Base-by-base conservation (phyloP, 2,113 vertebrate genomes). In the Connochaetes taurinus region DNA sequence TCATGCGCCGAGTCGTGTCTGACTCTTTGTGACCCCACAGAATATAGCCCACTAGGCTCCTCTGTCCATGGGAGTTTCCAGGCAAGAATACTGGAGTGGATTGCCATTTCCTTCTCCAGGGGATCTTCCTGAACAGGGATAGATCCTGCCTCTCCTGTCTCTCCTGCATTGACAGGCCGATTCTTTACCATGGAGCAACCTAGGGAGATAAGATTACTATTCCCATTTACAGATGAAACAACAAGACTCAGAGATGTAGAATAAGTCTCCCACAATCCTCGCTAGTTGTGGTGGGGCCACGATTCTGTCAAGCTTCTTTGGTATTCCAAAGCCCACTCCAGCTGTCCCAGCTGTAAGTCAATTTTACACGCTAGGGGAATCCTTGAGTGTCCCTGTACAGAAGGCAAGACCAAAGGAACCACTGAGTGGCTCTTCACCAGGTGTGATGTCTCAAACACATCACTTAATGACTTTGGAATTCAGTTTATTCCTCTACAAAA, bases 1-100 rank as follows among this genome's bases (percentile, higher is more conserved):
- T 40, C 36, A 23, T 1, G 11, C 1, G 0, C 36, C 0, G 0
- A 3, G 67, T 74, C 5, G 0, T 13, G 36, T 40, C 67, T 40
- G 67, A 74, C 9, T 40, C 67, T 40, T 23, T 23, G 36, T 74
- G 67, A 40, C 67, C 36, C 67, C 67, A 23, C 1, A 5, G 67
- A 74, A 40, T 25, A 23, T 21, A 23, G 21, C 36, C 36, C 36
- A 40, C 67, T 6, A 62, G 60, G 67, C 36, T 36, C 36, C 67
- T 74, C 67, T 74, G 67, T 74, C 67, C 67, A 23, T 74, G 67
- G 67, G 67, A 74, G 36, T 71, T 6, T 23, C 67, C n/a, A 12
- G 67, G n/a, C n/a, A 71, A 23, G 67, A 71, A 40, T 71, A 12
- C n/a, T 40, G n/a, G 67, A 40, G n/a, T 23, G 19, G 19, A n/a